Conservation (phyloP, 2,888 invertebrate species). For the Macaria liturata region DNA sequence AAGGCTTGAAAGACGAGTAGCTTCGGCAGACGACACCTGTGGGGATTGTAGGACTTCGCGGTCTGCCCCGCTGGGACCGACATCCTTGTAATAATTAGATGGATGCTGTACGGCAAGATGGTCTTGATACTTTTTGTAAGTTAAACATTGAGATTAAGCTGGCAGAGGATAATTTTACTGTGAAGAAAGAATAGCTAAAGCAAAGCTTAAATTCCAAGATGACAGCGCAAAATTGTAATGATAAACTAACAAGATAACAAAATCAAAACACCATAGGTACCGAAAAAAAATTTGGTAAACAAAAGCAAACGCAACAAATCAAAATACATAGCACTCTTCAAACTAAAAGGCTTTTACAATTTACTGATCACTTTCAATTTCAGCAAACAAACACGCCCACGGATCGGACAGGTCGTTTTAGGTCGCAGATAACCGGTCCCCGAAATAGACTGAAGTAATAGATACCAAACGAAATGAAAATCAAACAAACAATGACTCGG, state of each 20-base stretch:
- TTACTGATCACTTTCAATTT: slow-evolving; percentile 18
- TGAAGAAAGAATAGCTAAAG: too few species aligned
- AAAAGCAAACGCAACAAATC: too few species aligned
- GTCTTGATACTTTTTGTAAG: slow-evolving; percentile 11
- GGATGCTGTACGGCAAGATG: background rate
- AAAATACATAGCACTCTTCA: too few species aligned
- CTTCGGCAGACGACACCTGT: slow-evolving; percentile 69
- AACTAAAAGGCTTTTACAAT: slow-evolving; percentile 1
- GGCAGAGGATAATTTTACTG: too few species aligned
- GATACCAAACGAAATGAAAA: slow-evolving; percentile 18
- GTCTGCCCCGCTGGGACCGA: slow-evolving; percentile 41
- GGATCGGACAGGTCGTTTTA: slow-evolving; percentile 12
- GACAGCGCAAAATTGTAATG: too few species aligned
- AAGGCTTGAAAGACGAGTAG: slow-evolving; percentile 58
- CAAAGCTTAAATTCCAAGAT: too few species aligned
- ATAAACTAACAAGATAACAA: too few species aligned
- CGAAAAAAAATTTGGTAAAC: too few species aligned
- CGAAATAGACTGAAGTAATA: slow-evolving; percentile 11
- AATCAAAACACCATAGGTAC: too few species aligned
- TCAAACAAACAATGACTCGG: slow-evolving; percentile 14
- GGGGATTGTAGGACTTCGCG: slow-evolving; percentile 77
- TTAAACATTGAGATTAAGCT: background rate
- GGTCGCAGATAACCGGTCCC: slow-evolving; percentile 12
- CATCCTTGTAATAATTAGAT: slow-evolving; percentile 3
- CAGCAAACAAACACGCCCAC: slow-evolving; percentile 12